Evolutionary conservation across 2,797 vertebrate genomes (phyloP), one percentile per base, ranked within the genome.

Genomic region (Sebastes kiyomatsui): DNA sequence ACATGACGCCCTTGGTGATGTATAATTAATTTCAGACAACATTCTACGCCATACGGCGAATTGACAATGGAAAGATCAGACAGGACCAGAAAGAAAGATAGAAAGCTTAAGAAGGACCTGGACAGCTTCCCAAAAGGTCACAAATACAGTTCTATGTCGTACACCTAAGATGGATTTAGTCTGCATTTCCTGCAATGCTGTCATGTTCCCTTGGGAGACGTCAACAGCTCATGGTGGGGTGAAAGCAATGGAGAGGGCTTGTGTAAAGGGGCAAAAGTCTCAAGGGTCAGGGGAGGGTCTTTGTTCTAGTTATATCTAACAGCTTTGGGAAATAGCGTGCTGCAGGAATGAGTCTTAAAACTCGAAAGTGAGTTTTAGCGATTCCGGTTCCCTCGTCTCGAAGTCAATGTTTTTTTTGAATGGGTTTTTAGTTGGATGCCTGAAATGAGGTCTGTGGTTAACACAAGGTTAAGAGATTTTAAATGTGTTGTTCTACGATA

Each of bases 11-110:
- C 38, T 0, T 42, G 38, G 38, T 42, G 14, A 42, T 20, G 46
- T 18, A 49, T 20, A 2, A 0, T 20, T 49, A 4, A 52, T 52
- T 52, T 52, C 20, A 0, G 49, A 52, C 20, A 52, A 52, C 49
- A 52, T 20, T 20, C 49, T 52, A 52, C 2, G 49, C 8, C 1
- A 0, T 52, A n/a, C 7, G 7, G 49, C 7, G 0, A 52, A 8
- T 52, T 7, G 7, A 18, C 49, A 52, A n/a, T 52, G 49, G 49
- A n/a, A 54, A 54, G 49, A 54, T 54, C 49, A 54, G 20, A 54
- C 18, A 54, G 0, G 20, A 54, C 8, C 49, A 22, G 20, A n/a
- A n/a, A 54, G 9, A 54, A n/a, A 54, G 49, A n/a, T n/a, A 11
- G 49, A 52, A 49, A 20, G 1, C 46, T 20, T 49, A 49, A 49